Evolutionary conservation across 2,797 vertebrate species (phyloP), one percentile per base, ranked within the genome.

Genomic region (Pitangus sulphuratus): DNA sequence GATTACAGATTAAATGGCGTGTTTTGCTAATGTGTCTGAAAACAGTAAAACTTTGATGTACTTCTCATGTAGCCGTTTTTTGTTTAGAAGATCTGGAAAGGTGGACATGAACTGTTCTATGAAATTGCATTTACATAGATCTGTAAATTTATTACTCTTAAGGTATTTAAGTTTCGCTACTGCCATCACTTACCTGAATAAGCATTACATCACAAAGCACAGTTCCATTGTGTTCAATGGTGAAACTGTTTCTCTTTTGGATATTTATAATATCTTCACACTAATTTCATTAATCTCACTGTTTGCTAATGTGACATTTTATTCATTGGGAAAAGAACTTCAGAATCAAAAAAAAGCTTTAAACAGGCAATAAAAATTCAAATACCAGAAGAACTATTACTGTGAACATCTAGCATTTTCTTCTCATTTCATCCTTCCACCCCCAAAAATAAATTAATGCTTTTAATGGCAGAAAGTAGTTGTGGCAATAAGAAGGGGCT

Each of bases 351-450:
- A 65, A 15, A 70, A 70, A 65, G 24, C n/a, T 33, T 94, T 89
- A 81, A 93, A 62, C 48, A 62, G 61, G 19, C 28, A 62, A 91
- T 94, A 82, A 90, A 94, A 87, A 84, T 70, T 91, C 75, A 92
- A 94, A 92, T 81, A 53, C 30, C 58, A 33, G 57, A 94, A 48
- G 35, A 37, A 40, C 7, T 12, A 50, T 61, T 66, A 51, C 61
- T 33, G 8, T 81, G 70, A 88, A 50, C 44, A 69, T 48, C 17
- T 71, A 82, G 28, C 9, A 44, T 39, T 81, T 96, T 96, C 33
- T 87, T 75, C 60, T 71, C 6, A 26, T 78, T 85, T 90, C 37
- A 74, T 71, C 10, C 20, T 58, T 30, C 30, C 5, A 4, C 19
- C 3, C 9, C 18, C 5, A 53, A 24, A 70, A 89, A 56, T 5